These are phyloP conservation scores for Aplidium turbinatum DNA, from an alignment of 23 tunicate species.

Conservation along the genomic window DNA sequence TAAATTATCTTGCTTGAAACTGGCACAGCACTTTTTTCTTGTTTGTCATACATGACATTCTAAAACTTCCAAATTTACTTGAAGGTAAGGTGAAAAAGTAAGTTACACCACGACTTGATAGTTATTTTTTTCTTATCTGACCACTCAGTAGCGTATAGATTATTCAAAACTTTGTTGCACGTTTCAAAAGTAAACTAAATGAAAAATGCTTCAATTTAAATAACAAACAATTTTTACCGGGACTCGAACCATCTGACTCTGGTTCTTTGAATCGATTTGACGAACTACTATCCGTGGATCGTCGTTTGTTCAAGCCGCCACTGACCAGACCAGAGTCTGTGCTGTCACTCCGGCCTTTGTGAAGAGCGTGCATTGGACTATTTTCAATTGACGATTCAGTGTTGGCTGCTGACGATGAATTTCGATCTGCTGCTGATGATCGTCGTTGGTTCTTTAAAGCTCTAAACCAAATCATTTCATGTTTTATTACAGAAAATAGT, in stretches of 20 bases:
- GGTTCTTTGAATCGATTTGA: constrained; percentile 39
- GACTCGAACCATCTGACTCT: constrained; percentile 70
- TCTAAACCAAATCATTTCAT: background rate
- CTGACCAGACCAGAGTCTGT: constrained; percentile 53
- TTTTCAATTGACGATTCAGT: background rate
- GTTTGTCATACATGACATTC: background rate
- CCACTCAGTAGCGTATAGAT: too few species aligned
- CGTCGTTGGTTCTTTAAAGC: constrained; percentile 9
- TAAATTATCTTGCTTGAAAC: background rate
- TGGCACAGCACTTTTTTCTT: background rate
- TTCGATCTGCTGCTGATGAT: constrained; percentile 1
- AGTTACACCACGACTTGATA: too few species aligned
- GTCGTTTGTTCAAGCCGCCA: constrained; percentile 39
- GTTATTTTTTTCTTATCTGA: too few species aligned
- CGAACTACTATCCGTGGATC: constrained; percentile 62
- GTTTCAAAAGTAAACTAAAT: too few species aligned
- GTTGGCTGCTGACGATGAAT: background rate
- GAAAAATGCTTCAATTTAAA: background rate
- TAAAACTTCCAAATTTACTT: background rate
- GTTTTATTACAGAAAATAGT: background rate
- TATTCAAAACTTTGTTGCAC: too few species aligned
- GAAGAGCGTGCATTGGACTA: background rate
- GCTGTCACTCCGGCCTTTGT: constrained; percentile 40
- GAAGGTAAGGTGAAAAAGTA: too few species aligned
- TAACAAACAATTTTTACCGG: constrained; percentile 27